phyloP scores from a whole-genome alignment of 2,113 vertebrate genomes.

The Dryoscopus gambensis region DNA sequence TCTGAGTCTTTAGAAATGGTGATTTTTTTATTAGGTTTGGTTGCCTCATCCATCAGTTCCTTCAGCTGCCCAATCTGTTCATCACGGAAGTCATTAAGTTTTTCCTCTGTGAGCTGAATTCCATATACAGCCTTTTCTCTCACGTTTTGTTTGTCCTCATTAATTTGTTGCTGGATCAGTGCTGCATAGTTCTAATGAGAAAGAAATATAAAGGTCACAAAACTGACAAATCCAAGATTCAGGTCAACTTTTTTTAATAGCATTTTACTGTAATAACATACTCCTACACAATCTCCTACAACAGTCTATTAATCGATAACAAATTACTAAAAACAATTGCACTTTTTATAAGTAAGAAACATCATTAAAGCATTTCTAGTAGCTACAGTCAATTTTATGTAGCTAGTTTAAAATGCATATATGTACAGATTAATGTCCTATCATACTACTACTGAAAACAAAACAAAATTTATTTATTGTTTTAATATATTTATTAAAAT shows the following conservation, averaged over 20 bases:
- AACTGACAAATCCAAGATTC: not conserved
- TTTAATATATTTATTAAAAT: not conserved
- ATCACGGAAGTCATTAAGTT: constrained; percentile 79
- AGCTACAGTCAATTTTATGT: not conserved
- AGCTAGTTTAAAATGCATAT: not conserved
- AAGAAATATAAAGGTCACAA: not conserved
- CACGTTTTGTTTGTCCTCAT: constrained; percentile 52
- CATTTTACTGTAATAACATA: not conserved
- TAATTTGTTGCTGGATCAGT: constrained; percentile 76
- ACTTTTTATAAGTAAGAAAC: not conserved
- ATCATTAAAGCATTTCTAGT: not conserved
- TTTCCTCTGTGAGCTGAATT: constrained; percentile 73
- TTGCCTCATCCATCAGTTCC: constrained; percentile 89
- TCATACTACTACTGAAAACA: not conserved
- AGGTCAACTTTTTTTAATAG: not conserved
- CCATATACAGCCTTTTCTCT: constrained; percentile 69
- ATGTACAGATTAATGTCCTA: not conserved
- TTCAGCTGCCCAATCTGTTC: constrained; percentile 90
- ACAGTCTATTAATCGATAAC: not conserved
- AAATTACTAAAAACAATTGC: not conserved
- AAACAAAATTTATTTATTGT: not conserved
- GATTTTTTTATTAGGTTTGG: constrained; percentile 81
- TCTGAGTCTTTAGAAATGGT: constrained; percentile 71
- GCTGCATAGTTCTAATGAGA: constrained; percentile 69
- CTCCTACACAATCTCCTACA: not conserved